Conservation (phyloP, 1,140 invertebrate genomes). For the Luehdorfia chinensis region DNA sequence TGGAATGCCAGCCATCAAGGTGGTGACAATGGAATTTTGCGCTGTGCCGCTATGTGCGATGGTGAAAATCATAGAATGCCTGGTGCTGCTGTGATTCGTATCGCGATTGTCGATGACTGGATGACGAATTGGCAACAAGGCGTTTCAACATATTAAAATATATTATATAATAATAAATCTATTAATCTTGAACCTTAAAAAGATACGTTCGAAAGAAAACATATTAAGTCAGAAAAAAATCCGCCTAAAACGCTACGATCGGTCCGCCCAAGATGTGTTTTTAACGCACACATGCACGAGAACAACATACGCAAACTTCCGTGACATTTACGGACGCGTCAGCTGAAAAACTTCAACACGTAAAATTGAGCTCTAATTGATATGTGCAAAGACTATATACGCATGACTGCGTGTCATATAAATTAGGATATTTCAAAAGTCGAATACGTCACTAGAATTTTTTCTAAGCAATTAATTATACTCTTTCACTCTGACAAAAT, state of each 20-base stretch:
- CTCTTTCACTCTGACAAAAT: neutral
- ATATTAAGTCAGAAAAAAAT: slow-evolving; percentile 44
- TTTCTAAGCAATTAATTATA: slow-evolving; percentile 9
- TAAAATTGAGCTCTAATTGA: slow-evolving; percentile 28
- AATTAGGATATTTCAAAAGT: slow-evolving; percentile 74
- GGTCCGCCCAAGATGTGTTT: slow-evolving; percentile 66
- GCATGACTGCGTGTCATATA: slow-evolving; percentile 33
- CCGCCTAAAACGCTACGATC: slow-evolving; percentile 49
- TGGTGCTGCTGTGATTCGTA: too few species aligned
- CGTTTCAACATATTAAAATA: too few species aligned
- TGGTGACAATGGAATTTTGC: too few species aligned
- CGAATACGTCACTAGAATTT: slow-evolving; percentile 59
- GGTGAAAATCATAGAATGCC: too few species aligned
- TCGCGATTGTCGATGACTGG: too few species aligned
- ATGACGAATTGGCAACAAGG: too few species aligned
- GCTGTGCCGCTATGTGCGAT: too few species aligned
- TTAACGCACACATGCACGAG: slow-evolving; percentile 45
- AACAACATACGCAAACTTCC: slow-evolving; percentile 40
- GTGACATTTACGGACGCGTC: slow-evolving; percentile 69
- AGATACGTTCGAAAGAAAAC: slow-evolving; percentile 33
- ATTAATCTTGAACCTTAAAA: slow-evolving; percentile 14
- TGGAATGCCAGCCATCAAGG: too few species aligned
- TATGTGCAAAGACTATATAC: slow-evolving; percentile 28
- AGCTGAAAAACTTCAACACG: slow-evolving; percentile 52
- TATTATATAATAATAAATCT: too few species aligned